Conservation (phyloP, 2,888 invertebrate species). For the Agrochola lota region DNA sequence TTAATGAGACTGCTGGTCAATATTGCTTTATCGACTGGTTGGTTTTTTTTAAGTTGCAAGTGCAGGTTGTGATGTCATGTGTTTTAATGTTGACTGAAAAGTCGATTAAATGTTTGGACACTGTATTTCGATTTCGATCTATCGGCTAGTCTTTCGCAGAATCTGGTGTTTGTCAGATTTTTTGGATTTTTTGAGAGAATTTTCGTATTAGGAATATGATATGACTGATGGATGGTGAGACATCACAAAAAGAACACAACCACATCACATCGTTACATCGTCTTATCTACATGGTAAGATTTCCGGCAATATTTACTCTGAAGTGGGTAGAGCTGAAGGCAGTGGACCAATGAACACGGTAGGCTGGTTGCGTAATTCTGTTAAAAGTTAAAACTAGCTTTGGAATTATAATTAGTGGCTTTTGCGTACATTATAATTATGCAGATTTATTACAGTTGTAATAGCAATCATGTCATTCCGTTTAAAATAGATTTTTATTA, state of each 20-base stretch:
- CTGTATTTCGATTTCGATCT: background rate
- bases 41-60: background rate
- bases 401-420: background rate
- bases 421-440: no score
- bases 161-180: background rate
- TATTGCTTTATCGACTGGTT: constrained; percentile 36
- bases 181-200: background rate
- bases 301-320: background rate
- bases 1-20: constrained; percentile 32
- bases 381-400: background rate
- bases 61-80: background rate
- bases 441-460: no score
- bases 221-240: background rate
- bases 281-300: background rate
- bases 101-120: background rate
- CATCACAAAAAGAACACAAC: no score
- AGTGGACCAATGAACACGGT: no score
- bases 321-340: background rate
- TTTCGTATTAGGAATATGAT: background rate
- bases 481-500: no score
- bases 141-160: background rate
- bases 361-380: no score
- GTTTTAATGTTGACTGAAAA: background rate
- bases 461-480: no score
- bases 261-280: no score